These are phyloP conservation scores for Mobula birostris DNA, from an alignment of 2,113 vertebrate genomes.

Conservation along the genomic window DNA sequence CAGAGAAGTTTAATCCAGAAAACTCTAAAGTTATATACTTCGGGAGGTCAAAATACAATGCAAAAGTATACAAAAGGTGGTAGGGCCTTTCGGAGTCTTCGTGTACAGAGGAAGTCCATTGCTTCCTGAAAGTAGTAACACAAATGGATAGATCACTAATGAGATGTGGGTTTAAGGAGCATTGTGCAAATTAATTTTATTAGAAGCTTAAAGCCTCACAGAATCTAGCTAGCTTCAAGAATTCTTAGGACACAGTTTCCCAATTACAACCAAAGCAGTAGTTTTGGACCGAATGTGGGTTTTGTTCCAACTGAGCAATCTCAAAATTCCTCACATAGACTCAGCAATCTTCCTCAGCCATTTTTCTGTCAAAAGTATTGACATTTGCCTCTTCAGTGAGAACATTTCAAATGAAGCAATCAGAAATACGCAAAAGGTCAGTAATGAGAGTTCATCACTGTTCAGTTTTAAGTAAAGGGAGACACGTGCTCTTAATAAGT, in stretches of 20 bases:
- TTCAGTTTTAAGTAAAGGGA: not conserved
- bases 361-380: not conserved
- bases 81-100: no score
- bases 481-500: not conserved
- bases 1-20: no score
- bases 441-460: not conserved
- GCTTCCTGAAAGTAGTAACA: no score
- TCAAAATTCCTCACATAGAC: not conserved
- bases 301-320: not conserved
- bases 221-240: not conserved
- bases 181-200: not conserved
- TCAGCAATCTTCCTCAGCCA: not conserved
- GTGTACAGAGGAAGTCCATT: no score
- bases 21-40: no score
- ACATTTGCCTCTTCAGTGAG: not conserved
- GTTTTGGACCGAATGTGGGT: not conserved
- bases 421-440: not conserved
- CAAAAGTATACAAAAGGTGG: no score
- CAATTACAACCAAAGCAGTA: not conserved
- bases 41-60: no score
- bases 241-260: not conserved
- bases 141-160: no score
- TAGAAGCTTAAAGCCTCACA: not conserved
- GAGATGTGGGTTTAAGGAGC: no score
- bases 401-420: not conserved